Percentiles rank a stretch among this genome's conserved stretches.
phyloP scores from a whole-genome alignment of 2,888 invertebrate species.

The Calliscelio sp. region DNA sequence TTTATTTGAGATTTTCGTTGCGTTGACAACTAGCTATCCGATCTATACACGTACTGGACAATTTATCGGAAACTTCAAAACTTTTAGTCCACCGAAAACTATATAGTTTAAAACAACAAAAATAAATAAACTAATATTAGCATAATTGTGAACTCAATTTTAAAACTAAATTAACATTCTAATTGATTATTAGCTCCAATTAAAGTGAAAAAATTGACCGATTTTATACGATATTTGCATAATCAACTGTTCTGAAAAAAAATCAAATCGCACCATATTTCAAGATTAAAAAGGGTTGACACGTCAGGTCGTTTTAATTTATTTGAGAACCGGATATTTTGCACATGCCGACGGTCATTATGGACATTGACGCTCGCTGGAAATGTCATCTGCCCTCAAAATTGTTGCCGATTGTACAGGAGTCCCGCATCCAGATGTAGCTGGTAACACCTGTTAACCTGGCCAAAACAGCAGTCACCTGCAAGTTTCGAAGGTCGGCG shows the following conservation, averaged over 20 bases:
- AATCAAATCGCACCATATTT: conserved; percentile 29
- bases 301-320: conserved; percentile 23
- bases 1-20: not conserved
- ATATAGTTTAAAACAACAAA: too few species aligned
- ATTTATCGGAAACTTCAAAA: too few species aligned
- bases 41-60: too few species aligned
- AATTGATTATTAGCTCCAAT: too few species aligned
- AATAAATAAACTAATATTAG: too few species aligned
- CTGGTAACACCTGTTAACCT: conserved; percentile 72
- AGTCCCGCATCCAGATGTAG: conserved; percentile 73
- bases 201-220: not conserved
- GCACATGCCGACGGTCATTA: conserved; percentile 52
- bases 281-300: conserved; percentile 5
- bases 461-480: conserved; percentile 69
- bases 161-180: too few species aligned
- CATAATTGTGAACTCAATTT: too few species aligned
- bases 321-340: conserved; percentile 53
- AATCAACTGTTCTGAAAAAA: too few species aligned
- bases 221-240: too few species aligned
- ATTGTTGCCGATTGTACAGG: conserved; percentile 54
- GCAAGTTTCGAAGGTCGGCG: conserved; percentile 71
- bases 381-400: conserved; percentile 62
- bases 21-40: too few species aligned
- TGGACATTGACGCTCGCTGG: conserved; percentile 30
- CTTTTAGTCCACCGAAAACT: too few species aligned